These are phyloP conservation scores for Gopherus evgoodei DNA, from an alignment of 2,113 vertebrate genomes.

Conservation along the genomic window DNA sequence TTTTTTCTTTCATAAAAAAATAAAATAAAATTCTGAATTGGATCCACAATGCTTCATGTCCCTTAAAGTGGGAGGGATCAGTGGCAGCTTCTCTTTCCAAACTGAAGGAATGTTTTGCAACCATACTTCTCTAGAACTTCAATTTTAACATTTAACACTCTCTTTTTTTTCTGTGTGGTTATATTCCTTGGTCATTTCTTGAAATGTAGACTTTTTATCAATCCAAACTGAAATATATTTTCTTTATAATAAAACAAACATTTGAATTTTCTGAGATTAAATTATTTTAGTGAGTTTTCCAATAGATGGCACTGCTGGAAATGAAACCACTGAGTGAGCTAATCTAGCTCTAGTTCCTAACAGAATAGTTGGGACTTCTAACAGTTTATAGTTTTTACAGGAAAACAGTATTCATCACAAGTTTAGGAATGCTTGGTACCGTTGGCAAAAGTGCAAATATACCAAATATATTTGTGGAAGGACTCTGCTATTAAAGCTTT, in stretches of 20 bases:
- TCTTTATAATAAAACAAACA: not conserved
- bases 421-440: not conserved
- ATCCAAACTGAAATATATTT: not conserved
- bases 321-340: slow-evolving; percentile 15
- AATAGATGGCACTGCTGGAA: slow-evolving; percentile 58
- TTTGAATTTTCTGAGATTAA: not conserved
- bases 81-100: not conserved
- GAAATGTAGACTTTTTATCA: not conserved
- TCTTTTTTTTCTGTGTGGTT: not conserved
- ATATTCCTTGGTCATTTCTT: slow-evolving; percentile 22
- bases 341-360: not conserved
- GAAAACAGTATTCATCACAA: not conserved
- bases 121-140: not conserved
- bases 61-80: not conserved
- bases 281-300: slow-evolving; percentile 40
- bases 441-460: not conserved
- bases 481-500: not conserved
- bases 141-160: not conserved
- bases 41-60: slow-evolving; percentile 36
- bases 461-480: not conserved
- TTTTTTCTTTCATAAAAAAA: not conserved
- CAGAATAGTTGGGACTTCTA: not conserved
- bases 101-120: slow-evolving; percentile 13
- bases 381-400: not conserved
- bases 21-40: slow-evolving; percentile 10